phyloP scores from a whole-genome alignment of 2,113 vertebrate species.

The Vulpes ferrilata region DNA sequence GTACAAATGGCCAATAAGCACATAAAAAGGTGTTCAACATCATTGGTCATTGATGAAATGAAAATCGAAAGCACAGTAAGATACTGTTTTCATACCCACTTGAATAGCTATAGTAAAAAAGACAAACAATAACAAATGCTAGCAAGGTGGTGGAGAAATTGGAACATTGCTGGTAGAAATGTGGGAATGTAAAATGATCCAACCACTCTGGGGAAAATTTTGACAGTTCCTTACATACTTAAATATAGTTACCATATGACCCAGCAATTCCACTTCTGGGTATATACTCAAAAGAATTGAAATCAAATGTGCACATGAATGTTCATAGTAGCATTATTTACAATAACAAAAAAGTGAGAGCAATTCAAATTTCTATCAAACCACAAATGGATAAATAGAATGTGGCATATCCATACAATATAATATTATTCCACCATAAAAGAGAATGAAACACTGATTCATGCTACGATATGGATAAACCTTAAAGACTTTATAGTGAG shows the following conservation, averaged over 20 bases:
- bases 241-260: neutral
- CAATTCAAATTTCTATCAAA: neutral
- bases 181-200: neutral
- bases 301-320: neutral
- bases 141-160: neutral
- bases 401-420: neutral
- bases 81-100: neutral
- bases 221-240: neutral
- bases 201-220: neutral
- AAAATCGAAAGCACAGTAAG: neutral
- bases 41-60: neutral
- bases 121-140: neutral
- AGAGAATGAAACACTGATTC: neutral
- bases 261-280: neutral
- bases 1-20: neutral
- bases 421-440: neutral
- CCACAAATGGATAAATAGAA: neutral
- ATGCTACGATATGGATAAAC: neutral
- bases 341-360: neutral
- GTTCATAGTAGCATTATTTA: neutral
- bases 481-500: neutral
- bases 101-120: neutral
- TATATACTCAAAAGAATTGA: neutral
- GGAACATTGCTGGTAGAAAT: neutral
- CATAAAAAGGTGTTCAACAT: neutral